phyloP scores from a whole-genome alignment of 2,113 vertebrate species.

The Sapayoa aenigma region DNA sequence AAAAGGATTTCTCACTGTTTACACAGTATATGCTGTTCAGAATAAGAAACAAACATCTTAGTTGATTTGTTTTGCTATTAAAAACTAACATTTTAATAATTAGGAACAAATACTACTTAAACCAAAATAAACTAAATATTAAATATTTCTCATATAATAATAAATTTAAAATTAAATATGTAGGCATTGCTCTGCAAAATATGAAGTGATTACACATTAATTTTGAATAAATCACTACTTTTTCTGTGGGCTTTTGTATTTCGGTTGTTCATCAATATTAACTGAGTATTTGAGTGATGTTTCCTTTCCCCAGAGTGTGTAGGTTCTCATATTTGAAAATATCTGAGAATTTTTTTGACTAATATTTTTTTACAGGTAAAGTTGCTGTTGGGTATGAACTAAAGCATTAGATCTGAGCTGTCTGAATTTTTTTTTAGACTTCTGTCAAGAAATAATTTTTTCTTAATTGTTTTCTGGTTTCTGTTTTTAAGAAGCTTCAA shows the following conservation, averaged over 20 bases:
- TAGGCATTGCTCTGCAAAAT: background rate
- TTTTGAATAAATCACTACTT: background rate
- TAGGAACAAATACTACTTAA: background rate
- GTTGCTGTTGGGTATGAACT: background rate
- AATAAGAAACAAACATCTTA: slow-evolving; percentile 32
- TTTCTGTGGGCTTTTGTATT: background rate
- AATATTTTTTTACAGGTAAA: background rate
- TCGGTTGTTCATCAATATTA: background rate
- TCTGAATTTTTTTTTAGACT: background rate
- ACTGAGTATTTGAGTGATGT: background rate
- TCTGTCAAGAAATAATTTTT: background rate
- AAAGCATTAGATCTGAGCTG: background rate
- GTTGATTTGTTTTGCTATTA: background rate
- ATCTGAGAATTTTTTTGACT: background rate
- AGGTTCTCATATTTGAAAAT: background rate
- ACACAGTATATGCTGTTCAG: background rate
- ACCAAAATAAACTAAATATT: background rate
- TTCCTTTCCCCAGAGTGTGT: background rate
- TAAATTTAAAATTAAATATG: background rate
- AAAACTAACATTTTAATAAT: background rate
- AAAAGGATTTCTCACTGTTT: background rate
- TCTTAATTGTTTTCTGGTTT: background rate
- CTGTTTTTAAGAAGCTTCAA: background rate
- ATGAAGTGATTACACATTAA: background rate
- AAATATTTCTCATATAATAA: background rate